Evolutionary conservation across 2,888 invertebrate species (phyloP), one percentile per base, ranked within the genome.

Genomic region (Mycogona germanica): DNA sequence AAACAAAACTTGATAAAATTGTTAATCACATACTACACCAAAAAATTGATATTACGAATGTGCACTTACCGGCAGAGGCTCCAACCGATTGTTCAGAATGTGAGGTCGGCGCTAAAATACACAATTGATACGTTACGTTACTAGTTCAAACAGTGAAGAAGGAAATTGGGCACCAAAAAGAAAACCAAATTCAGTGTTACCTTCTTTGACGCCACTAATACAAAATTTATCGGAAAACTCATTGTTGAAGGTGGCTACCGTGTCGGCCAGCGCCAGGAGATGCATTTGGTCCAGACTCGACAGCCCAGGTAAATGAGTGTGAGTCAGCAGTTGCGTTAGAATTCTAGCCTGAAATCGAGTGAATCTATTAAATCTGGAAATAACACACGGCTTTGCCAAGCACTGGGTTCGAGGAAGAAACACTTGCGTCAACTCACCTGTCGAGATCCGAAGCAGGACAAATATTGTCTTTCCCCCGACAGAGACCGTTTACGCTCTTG

Each of bases 281-380:
- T 99, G 98, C 97, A 99, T 98, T 72, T 99, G 98, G 72, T 99
- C 98, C 51, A 97, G 77, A 61, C 93, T 93, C 3, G 91, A 92
- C 37, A 96, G 73, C 0, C 96, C 97, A 1, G 96, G 96, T 30
- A 93, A 72, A 70, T 92, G 92, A 0, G 88, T 89, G 70, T 97
- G 96, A 0, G 97, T 97, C 37, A 99, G 73, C 7, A 97, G 76
- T 2, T 89, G 80, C 0, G 92, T 92, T 9, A 96, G 71, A 12
- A 88, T 76, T 56, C 91, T 79, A 32, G 85, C 80, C 77, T 72
- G 44, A 55, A 62, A 46, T 51, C 55, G 53, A 53, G 48, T 50
- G 38, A n/a, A 46, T 35, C 21, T 21, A 6, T 37, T 12, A 14
- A 32, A 3, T 48, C 32, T n/a, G n/a, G 2, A 35, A 23, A n/a